Evolutionary conservation across 1,140 invertebrate species (phyloP), one percentile per base, ranked within the genome.

Genomic region (Asbolus verrucosus): DNA sequence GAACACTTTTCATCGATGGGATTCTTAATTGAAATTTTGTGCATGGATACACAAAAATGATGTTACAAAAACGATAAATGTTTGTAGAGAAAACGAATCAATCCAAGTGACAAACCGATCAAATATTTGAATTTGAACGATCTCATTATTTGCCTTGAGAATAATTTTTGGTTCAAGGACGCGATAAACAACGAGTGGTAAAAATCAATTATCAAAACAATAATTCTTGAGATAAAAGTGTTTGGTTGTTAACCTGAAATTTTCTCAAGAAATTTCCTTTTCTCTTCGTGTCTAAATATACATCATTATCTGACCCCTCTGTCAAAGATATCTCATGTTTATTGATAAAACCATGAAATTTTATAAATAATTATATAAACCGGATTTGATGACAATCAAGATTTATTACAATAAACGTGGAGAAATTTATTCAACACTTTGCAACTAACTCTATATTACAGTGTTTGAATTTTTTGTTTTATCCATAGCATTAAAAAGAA

Each of bases 371-470:
- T 27, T 11, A 6, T n/a, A 6, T 11, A 36, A 36, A n/a, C 33
- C 33, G 43, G 43, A 19, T 50, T 8, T 9, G 18, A 16, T 50
- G 43, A 21, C 6, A 19, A 50, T 50, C 43, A 21, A 21, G 16
- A 21, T 21, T 11, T 54, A 27, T 54, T 54, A 54, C 41, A 54
- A 54, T 54, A 54, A 54, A 54, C 46, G 46, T 54, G 46, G 21
- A 54, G 46, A 54, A 54, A 54, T 54, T 54, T 54, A 54, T 54
- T 54, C 46, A 54, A 54, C 46, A 54, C 46, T 31, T 27, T 54
- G 46, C 46, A 54, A 54, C 43, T 50, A 50, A 15, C 21, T 18
- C 43, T 54, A 36, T 36, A 3, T 27, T 54, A 54, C 46, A 54
- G 21, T 54, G 46, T 54, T 24, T 1, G 27, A 50, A 50, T n/a